Conservation (phyloP, 2,888 invertebrate species). For the Hololepta plana region DNA sequence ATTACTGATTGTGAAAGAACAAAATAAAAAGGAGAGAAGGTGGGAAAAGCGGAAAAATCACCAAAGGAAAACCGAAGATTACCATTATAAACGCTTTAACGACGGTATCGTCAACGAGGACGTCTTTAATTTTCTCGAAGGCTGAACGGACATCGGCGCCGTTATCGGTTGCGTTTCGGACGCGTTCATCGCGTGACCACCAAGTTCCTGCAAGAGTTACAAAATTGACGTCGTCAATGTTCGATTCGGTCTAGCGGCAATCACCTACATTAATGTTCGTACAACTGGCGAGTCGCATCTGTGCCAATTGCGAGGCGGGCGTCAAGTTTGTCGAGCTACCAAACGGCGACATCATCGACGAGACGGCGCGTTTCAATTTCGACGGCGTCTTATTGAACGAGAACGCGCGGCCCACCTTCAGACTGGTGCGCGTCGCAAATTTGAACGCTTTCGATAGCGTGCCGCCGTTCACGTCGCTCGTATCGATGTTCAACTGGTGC, state of each 20-base stretch:
- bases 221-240: neutral
- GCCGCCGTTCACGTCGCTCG: conserved; percentile 66
- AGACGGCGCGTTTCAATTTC: conserved; percentile 83
- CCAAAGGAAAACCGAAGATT: no score
- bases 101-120: conserved; percentile 45
- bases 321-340: conserved; percentile 70
- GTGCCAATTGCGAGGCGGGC: conserved; percentile 66
- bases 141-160: conserved; percentile 74
- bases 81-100: conserved; percentile 47
- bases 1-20: no score
- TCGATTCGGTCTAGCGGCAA: conserved; percentile 4
- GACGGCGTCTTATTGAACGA: conserved; percentile 93
- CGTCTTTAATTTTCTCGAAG: conserved; percentile 59
- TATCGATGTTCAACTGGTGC: conserved; percentile 72
- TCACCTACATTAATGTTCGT: conserved; percentile 66
- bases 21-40: no score
- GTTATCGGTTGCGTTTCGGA: conserved; percentile 34
- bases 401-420: conserved; percentile 84
- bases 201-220: conserved; percentile 49
- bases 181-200: conserved; percentile 40
- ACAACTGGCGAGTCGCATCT: conserved; percentile 73
- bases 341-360: conserved; percentile 85
- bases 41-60: no score
- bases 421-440: conserved; percentile 65
- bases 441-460: conserved; percentile 83